Conservation (phyloP, 2,888 invertebrate genomes). For the Chironomus tentans region DNA sequence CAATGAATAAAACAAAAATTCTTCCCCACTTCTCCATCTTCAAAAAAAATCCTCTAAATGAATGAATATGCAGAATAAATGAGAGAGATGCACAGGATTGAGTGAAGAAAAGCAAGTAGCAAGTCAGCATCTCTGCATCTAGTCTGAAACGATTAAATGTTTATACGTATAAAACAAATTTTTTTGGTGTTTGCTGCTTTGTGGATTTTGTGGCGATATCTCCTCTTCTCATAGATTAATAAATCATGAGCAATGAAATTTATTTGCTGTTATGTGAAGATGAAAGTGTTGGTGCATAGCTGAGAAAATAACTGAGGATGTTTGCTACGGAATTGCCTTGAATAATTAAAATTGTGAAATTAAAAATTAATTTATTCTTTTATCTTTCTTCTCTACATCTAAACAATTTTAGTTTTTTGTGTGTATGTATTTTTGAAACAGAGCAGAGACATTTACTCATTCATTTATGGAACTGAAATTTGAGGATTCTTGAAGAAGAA, state of each 20-base stretch:
- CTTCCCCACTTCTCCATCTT: background rate
- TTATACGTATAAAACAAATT: background rate
- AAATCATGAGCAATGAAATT: conserved; percentile 26
- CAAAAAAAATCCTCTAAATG: background rate
- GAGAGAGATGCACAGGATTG: background rate
- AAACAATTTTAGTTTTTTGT: background rate
- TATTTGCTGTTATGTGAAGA: conserved; percentile 19
- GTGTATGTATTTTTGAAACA: no score
- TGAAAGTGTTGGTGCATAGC: conserved; percentile 25
- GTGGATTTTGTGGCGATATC: conserved; percentile 17
- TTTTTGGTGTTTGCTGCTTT: conserved; percentile 17
- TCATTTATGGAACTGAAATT: no score
- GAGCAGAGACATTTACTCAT: no score
- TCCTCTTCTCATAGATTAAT: conserved; percentile 20
- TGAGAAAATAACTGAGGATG: background rate
- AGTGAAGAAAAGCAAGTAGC: no score
- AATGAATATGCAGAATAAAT: background rate
- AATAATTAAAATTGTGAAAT: conserved; percentile 25
- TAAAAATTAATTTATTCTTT: conserved; percentile 19
- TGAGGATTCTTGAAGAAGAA: no score
- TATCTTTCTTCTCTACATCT: background rate
- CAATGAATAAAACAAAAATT: background rate
- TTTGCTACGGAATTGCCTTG: conserved; percentile 15
- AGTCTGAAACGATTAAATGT: conserved; percentile 23
- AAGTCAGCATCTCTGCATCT: background rate